Percentiles rank a stretch among this genome's conserved stretches.
Conservation (phyloP, 1,140 invertebrate species). For the Drosophila arawakana region DNA sequence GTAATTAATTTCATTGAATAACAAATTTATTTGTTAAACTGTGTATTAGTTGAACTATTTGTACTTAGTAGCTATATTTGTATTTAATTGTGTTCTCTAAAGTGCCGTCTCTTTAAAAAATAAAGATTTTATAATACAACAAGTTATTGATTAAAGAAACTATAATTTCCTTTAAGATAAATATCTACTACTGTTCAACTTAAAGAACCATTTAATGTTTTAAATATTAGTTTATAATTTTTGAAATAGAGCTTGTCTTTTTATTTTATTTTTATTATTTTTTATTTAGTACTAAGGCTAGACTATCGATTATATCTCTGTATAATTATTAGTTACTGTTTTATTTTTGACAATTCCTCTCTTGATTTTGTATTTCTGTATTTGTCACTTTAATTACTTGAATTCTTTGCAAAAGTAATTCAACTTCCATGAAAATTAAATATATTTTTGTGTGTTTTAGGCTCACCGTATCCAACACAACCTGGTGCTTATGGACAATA, state of each 20-base stretch:
- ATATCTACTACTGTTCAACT: too few relatives aligned
- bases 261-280: constrained; percentile 1
- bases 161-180: too few relatives aligned
- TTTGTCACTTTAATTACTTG: neutral
- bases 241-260: too few relatives aligned
- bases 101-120: too few relatives aligned
- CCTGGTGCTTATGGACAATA: constrained; percentile 84
- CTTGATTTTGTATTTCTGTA: neutral
- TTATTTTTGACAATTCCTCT: neutral
- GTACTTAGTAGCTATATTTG: too few relatives aligned
- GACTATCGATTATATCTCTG: neutral
- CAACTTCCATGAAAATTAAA: neutral
- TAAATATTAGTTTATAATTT: too few relatives aligned
- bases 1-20: neutral
- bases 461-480: constrained; percentile 85
- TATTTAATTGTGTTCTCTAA: too few relatives aligned
- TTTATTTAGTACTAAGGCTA: neutral
- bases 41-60: neutral
- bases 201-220: too few relatives aligned
- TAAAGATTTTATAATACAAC: too few relatives aligned
- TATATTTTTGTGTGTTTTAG: constrained; percentile 49
- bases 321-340: constrained; percentile 3
- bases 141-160: too few relatives aligned
- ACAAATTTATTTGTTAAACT: neutral
- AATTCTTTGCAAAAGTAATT: too few relatives aligned